Conservation (phyloP, 2,888 invertebrate genomes). For the Erannis defoliaria region DNA sequence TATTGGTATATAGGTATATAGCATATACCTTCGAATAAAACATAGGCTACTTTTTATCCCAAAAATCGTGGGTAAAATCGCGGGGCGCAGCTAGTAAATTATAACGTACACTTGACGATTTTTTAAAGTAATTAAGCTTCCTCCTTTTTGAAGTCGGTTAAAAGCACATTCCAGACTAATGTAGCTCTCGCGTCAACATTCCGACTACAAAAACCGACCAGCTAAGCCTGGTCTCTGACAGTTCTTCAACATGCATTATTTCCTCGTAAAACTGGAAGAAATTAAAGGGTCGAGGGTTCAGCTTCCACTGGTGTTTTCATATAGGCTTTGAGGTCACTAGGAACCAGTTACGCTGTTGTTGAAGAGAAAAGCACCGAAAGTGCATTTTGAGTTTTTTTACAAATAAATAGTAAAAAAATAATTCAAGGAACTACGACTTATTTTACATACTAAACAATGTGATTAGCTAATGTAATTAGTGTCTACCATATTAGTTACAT, state of each 20-base stretch:
- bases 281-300: conserved; percentile 45
- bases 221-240: conserved; percentile 47
- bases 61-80: too few relatives aligned
- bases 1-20: too few relatives aligned
- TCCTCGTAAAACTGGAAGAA: conserved; percentile 33
- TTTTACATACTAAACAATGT: too few relatives aligned
- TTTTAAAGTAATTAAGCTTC: too few relatives aligned
- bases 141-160: background rate
- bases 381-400: background rate
- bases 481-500: too few relatives aligned
- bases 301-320: conserved; percentile 50
- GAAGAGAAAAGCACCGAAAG: background rate
- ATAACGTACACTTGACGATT: too few relatives aligned
- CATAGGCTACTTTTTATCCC: too few relatives aligned
- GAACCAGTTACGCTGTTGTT: conserved; percentile 49
- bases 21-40: too few relatives aligned
- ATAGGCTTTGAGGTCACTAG: conserved; percentile 69
- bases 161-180: conserved; percentile 35
- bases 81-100: too few relatives aligned
- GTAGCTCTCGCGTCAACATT: conserved; percentile 36
- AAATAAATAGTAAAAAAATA: background rate
- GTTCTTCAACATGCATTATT: conserved; percentile 41
- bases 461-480: too few relatives aligned
- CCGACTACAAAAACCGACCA: conserved; percentile 55
- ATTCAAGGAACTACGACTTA: too few relatives aligned